Evolutionary conservation across 1,140 invertebrate species (phyloP).

Genomic region (Drosophila saltans): DNA sequence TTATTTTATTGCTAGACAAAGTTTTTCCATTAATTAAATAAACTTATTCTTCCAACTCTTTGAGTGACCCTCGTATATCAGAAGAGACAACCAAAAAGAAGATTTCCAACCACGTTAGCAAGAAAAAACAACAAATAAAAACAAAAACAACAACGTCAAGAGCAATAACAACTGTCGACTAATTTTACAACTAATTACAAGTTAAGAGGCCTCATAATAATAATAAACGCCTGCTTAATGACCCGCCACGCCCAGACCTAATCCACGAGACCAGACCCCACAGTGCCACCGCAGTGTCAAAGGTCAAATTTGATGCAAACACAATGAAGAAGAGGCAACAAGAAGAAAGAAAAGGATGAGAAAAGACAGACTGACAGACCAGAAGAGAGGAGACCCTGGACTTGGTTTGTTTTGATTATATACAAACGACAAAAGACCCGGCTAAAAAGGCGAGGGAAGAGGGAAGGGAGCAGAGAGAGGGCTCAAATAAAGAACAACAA

Average conservation of each 20-base stretch:
- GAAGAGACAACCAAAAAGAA: neutral
- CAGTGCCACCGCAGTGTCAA: slow-evolving; percentile 38
- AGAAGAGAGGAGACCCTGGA: slow-evolving; percentile 16
- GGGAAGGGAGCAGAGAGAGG: neutral
- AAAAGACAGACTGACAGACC: neutral
- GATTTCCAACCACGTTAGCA: slow-evolving; percentile 9
- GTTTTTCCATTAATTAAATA: no score
- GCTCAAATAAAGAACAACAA: slow-evolving; percentile 45
- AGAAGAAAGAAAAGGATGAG: slow-evolving; percentile 22
- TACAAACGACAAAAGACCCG: slow-evolving; percentile 38
- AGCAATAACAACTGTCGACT: slow-evolving; percentile 56
- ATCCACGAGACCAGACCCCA: slow-evolving; percentile 23
- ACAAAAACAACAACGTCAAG: slow-evolving; percentile 47
- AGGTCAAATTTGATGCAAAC: slow-evolving; percentile 35
- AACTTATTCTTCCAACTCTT: neutral
- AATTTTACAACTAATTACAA: slow-evolving; percentile 68
- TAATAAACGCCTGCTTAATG: slow-evolving; percentile 60
- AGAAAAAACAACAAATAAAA: neutral
- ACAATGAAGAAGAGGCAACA: neutral
- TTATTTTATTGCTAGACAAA: no score
- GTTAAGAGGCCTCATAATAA: slow-evolving; percentile 56
- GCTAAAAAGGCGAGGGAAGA: neutral
- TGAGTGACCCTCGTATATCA: neutral
- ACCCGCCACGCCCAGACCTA: slow-evolving; percentile 33
- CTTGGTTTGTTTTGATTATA: slow-evolving; percentile 58